These are phyloP conservation scores for Nyctalus aviator DNA, from an alignment of 2,797 vertebrate genomes.

Conservation along the genomic window DNA sequence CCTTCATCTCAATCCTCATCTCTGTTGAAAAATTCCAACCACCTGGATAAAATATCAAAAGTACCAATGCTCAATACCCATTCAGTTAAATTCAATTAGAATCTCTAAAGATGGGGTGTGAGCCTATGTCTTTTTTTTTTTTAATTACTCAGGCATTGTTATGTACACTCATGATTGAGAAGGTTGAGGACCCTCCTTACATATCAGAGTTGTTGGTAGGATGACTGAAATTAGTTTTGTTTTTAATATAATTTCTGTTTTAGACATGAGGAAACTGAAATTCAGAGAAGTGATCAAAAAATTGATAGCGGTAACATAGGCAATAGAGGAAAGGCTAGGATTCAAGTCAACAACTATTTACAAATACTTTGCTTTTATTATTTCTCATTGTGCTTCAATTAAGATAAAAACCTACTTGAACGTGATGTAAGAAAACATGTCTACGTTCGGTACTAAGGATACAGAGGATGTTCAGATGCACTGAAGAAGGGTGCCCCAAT, in stretches of 20 bases:
- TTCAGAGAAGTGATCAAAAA: background rate
- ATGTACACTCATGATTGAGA: background rate
- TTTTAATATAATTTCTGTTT: background rate
- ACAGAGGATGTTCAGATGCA: background rate
- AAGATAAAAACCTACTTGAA: background rate
- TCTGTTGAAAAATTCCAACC: background rate
- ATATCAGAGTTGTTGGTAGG: background rate
- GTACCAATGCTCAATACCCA: no score
- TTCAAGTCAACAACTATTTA: background rate
- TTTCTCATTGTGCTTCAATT: background rate
- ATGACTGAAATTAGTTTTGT: background rate
- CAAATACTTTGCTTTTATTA: background rate
- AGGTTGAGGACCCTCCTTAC: background rate
- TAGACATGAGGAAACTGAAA: slow-evolving; percentile 16
- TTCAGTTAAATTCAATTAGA: background rate
- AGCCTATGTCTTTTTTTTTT: background rate
- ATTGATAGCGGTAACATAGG: background rate
- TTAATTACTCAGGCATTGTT: background rate
- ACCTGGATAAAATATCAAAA: background rate
- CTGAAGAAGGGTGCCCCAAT: background rate
- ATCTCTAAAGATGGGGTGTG: background rate
- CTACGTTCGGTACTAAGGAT: background rate
- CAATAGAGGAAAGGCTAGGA: background rate
- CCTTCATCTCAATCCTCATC: background rate
- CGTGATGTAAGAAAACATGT: background rate